Conservation (phyloP, 2,888 invertebrate species). For the Conops quadrifasciatus region DNA sequence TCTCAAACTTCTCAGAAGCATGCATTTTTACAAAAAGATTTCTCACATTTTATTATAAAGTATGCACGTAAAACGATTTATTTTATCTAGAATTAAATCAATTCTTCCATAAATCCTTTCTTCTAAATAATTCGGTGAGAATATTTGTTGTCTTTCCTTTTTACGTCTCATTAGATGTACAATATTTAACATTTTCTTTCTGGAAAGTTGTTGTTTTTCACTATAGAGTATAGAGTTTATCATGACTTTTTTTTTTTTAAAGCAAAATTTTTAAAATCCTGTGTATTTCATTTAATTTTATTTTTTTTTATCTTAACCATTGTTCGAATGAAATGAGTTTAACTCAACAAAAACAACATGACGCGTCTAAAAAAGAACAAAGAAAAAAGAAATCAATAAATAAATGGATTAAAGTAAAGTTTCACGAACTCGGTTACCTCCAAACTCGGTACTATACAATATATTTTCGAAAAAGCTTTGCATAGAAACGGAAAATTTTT, state of each 20-base stretch:
- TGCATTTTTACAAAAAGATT: too few species aligned
- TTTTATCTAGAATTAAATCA: too few species aligned
- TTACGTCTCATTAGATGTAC: background rate
- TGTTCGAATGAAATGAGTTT: background rate
- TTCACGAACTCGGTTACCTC: too few species aligned
- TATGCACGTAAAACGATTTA: background rate
- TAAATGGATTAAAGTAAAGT: conserved; percentile 12
- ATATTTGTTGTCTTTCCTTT: background rate
- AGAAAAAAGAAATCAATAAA: conserved; percentile 3
- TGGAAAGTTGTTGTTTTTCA: too few species aligned
- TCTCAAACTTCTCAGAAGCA: too few species aligned
- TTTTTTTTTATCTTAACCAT: background rate
- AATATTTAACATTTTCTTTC: background rate
- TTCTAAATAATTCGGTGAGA: background rate
- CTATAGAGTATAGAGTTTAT: too few species aligned
- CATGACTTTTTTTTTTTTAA: too few species aligned
- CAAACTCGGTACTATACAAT: too few species aligned
- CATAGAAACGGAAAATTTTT: conserved; percentile 39
- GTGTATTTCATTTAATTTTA: too few species aligned
- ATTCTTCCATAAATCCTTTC: too few species aligned
- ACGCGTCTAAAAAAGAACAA: conserved; percentile 23
- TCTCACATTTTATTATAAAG: too few species aligned
- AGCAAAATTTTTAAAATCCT: too few species aligned
- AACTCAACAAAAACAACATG: conserved; percentile 22
- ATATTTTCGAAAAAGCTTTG: conserved; percentile 1